Conservation (phyloP, 2,888 invertebrate species). For the Osedax frankpressi region DNA sequence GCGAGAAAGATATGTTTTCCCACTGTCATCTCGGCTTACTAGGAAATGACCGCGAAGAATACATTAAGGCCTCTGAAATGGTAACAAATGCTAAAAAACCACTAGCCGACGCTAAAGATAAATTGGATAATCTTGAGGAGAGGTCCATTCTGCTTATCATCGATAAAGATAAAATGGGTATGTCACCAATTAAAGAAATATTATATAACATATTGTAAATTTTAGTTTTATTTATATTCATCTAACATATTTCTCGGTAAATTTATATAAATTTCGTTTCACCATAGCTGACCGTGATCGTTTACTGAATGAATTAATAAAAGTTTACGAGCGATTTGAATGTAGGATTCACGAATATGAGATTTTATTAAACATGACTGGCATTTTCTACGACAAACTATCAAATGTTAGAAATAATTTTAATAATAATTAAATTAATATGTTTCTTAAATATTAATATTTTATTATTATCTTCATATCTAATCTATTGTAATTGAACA, state of each 20-base stretch:
- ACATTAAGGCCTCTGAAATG: background rate
- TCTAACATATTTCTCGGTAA: too few relatives aligned
- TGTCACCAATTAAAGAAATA: background rate
- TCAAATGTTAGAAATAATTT: background rate
- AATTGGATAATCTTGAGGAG: background rate
- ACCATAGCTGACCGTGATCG: background rate
- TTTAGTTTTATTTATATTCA: too few relatives aligned
- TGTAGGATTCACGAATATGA: slow-evolving; percentile 61
- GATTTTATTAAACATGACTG: slow-evolving; percentile 57
- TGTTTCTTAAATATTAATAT: too few relatives aligned
- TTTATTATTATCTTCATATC: too few relatives aligned
- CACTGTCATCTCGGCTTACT: background rate
- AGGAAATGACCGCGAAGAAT: background rate
- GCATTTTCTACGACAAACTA: slow-evolving; percentile 51
- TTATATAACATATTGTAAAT: background rate
- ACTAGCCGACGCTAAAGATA: background rate
- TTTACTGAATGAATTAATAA: slow-evolving; percentile 53
- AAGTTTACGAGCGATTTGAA: slow-evolving; percentile 57
- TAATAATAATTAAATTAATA: too few relatives aligned
- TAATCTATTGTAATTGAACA: too few relatives aligned
- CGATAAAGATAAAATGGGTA: background rate
- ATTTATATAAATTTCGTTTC: background rate
- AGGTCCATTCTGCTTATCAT: background rate
- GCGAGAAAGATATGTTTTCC: background rate
- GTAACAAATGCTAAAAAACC: background rate